Evolutionary conservation across 1,140 invertebrate species (phyloP), one percentile per base, ranked within the genome.

Genomic region (Musca domestica): DNA sequence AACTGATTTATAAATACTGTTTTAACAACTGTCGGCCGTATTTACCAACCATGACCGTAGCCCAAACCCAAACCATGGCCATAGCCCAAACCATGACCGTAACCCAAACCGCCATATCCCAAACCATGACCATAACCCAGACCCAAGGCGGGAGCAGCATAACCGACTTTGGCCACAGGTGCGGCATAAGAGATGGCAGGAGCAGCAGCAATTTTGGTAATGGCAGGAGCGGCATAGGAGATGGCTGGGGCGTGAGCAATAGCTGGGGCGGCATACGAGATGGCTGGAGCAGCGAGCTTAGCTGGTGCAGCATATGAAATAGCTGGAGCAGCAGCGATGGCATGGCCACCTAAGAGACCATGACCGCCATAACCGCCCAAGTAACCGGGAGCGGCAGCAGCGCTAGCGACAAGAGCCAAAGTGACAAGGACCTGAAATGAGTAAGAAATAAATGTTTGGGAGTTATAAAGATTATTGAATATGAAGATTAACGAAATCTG

Each of bases 351-450:
- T 9, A 69, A 27, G 41, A 52, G 49, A 69, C 64, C 64, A 52
- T 66, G 51, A 15, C 48, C 65, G 41, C 54, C 67, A 22, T 51
- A 25, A 67, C 72, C 75, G 30, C 75, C 76, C 64, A 81, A 64
- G 10, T 76, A 77, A 65, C 80, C 76, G 65, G 80, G 74, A 71
- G 73, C 74, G 27, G 80, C 80, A 61, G 70, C 69, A 70, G 66
- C 77, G 61, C 76, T 75, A 68, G 76, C 77, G 66, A 80, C 52
- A 61, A 76, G 72, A 61, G 69, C 71, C 19, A 71, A 66, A 54
- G 74, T 76, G 7, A 77, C 71, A 41, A 77, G 64, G 25, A 77
- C 69, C 77, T 80, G 34, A n/a, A n/a, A n/a, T n/a, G n/a, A n/a
- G n/a, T n/a, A n/a, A n/a, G n/a, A n/a, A n/a, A n/a, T n/a, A n/a